phyloP scores from a whole-genome alignment of 2,888 invertebrate genomes.

The Odontothrips loti region DNA sequence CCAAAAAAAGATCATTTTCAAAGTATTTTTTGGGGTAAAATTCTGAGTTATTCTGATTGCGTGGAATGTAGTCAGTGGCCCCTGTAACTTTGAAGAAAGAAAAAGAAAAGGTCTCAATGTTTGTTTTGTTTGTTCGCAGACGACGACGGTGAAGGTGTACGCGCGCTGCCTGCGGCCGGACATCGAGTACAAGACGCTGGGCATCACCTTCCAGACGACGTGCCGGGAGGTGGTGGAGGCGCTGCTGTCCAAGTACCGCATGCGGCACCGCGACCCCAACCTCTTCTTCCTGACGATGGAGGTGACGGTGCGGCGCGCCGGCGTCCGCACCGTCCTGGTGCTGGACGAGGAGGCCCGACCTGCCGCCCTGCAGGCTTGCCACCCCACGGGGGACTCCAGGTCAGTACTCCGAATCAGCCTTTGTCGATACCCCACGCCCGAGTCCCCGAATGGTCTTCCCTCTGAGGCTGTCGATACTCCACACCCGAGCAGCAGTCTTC shows the following conservation, averaged over 20 bases:
- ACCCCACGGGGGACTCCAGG: constrained; percentile 90
- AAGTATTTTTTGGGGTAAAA: too few species aligned
- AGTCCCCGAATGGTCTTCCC: too few species aligned
- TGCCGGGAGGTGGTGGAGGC: constrained; percentile 82
- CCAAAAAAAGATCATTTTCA: too few species aligned
- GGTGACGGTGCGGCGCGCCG: constrained; percentile 76
- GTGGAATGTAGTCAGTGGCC: too few species aligned
- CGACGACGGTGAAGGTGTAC: constrained; percentile 87
- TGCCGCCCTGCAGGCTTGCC: constrained; percentile 87
- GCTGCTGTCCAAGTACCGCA: constrained; percentile 80
- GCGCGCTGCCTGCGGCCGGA: constrained; percentile 85
- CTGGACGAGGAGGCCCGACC: constrained; percentile 86
- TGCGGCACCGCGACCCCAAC: constrained; percentile 87
- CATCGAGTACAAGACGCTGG: constrained; percentile 92
- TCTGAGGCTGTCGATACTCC: too few species aligned
- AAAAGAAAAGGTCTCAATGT: too few species aligned
- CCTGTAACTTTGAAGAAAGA: too few species aligned
- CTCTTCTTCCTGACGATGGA: constrained; percentile 94
- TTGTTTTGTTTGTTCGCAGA: neutral
- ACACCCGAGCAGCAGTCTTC: too few species aligned
- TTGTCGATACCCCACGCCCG: too few species aligned
- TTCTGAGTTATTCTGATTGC: too few species aligned
- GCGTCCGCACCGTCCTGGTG: constrained; percentile 73
- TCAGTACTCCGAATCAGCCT: constrained; percentile 46
- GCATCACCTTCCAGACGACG: constrained; percentile 82